Base-by-base conservation (phyloP, 2,888 invertebrate genomes). In the Nemurella pictetii region DNA sequence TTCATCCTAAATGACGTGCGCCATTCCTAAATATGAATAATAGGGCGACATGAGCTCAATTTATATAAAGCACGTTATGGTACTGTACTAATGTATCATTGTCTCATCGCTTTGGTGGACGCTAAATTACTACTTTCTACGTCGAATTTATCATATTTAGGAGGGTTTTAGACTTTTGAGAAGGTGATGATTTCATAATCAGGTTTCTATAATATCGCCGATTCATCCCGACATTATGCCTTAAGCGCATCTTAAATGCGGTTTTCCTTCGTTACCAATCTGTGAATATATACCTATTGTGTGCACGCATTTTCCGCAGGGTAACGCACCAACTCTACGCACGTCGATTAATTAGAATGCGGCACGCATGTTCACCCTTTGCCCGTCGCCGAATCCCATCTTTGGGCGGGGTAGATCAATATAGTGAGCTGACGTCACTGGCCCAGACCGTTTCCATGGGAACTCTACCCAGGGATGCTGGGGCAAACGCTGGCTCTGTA, bases 381-480 rank as follows among this genome's bases (percentile, higher is more conserved):
- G 5, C 55, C 55, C 3, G 55, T 20, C 55, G 55, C 55, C 55
- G 55, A 9, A 35, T 73, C 80, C 35, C 77, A 72, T 3, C 55
- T 32, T 80, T 84, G 81, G 81, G 81, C 35, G 83, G 74, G 80
- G 35, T 75, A 74, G 85, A 75, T 83, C 81, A 80, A 28, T 36
- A 80, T 72, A 27, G 28, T 35, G 28, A 29, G 73, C 28, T 80
- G 83, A 83, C 85, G 84, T 85, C 84, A 84, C 74, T 74, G 32
- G 80, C 80, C 81, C 83, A 36, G 83, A 75, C 85, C 26, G 80
- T 80, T 75, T 74, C 75, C 84, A 84, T 32, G 83, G 84, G 74
- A 35, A 83, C 83, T 29, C 83, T 74, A 72, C 35, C 36, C 83
- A 75, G 74, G 75, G 73, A 83, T 73, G 84, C 84, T 73, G 83